Conservation (phyloP, 2,113 vertebrate genomes). For the Pogona vitticeps region DNA sequence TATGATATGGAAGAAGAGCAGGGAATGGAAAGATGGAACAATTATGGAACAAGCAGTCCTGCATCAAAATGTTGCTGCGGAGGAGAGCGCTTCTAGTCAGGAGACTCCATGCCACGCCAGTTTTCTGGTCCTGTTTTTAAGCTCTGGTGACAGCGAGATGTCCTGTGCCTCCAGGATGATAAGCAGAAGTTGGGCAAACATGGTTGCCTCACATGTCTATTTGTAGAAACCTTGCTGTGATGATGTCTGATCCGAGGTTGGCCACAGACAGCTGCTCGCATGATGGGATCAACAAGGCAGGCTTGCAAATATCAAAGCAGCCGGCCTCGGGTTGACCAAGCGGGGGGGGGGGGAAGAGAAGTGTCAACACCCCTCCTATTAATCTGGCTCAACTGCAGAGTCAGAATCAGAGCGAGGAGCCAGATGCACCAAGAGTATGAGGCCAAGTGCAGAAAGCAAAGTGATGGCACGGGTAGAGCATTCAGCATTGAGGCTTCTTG, state of each 20-base stretch:
- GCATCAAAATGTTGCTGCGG: constrained; percentile 2
- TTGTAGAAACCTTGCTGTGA: too few species aligned
- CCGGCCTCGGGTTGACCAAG: constrained; percentile 49
- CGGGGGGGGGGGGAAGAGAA: constrained; percentile 38
- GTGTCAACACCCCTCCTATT: constrained; percentile 42
- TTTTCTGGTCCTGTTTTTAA: too few species aligned
- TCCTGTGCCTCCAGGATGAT: too few species aligned
- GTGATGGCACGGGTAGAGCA: not conserved
- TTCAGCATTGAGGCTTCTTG: too few species aligned
- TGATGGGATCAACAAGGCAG: constrained; percentile 45
- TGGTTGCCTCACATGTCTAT: too few species aligned
- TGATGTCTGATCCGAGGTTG: constrained; percentile 26
- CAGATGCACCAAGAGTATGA: constrained; percentile 9
- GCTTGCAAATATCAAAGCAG: constrained; percentile 35
- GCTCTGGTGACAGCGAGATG: too few species aligned
- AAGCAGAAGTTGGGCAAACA: too few species aligned
- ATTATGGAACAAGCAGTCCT: not conserved
- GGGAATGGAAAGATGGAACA: not conserved
- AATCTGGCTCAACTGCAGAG: constrained; percentile 50
- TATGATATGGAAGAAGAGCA: not conserved
- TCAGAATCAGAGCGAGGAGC: constrained; percentile 36
- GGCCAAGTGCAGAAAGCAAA: not conserved
- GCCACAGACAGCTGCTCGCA: constrained; percentile 26
- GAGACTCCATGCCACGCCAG: too few species aligned
- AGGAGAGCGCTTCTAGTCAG: not conserved